A percentile compares a stretch with the other conserved stretches of the same genome.
phyloP scores from a whole-genome alignment of 2,113 vertebrate species.

The Lathamus discolor region DNA sequence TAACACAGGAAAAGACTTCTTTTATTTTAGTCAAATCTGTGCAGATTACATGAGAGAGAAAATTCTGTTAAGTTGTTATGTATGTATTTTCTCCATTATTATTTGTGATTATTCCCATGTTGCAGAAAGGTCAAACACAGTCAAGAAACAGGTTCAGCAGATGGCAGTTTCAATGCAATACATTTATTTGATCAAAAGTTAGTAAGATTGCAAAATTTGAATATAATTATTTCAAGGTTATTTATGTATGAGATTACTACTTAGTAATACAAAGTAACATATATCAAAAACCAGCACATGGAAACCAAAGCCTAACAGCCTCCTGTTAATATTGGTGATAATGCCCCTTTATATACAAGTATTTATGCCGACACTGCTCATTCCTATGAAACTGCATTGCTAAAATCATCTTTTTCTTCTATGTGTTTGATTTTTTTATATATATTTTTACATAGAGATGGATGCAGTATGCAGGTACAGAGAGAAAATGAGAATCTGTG shows the following conservation, averaged over 20 bases:
- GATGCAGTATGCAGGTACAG: background rate
- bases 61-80: background rate
- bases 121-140: background rate
- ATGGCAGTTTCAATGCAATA: background rate
- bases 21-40: background rate
- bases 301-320: background rate
- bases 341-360: background rate
- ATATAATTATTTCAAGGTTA: background rate
- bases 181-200: background rate
- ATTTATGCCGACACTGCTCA: background rate
- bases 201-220: background rate
- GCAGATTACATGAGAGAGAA: background rate
- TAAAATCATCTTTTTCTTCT: background rate
- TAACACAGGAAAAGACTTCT: background rate
- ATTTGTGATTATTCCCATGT: background rate
- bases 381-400: background rate
- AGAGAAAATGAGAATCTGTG: background rate
- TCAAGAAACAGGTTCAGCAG: background rate
- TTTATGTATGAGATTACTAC: background rate
- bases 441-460: background rate
- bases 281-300: background rate
- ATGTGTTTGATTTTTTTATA: background rate
- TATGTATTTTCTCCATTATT: background rate
- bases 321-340: background rate
- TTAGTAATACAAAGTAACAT: background rate